Evolutionary conservation across 1,140 invertebrate species (phyloP).

Genomic region (Zaprionus davidi): DNA sequence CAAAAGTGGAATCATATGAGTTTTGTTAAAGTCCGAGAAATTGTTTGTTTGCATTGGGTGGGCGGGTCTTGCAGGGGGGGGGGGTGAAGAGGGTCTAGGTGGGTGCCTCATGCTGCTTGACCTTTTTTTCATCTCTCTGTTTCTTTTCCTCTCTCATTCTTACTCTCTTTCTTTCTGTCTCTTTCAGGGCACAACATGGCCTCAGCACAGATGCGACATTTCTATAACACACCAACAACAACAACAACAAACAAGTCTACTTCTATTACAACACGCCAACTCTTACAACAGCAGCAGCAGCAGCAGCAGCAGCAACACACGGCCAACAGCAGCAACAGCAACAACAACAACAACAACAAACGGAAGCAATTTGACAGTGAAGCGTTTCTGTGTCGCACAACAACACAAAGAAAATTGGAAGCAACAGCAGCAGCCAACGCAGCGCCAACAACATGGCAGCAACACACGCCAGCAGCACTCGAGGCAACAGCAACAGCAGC

Average conservation of each 20-base stretch:
- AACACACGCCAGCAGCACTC: conserved; percentile 44
- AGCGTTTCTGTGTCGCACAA: conserved; percentile 61
- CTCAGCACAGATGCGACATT: conserved; percentile 84
- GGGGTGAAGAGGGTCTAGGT: conserved; percentile 10
- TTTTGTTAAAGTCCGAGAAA: conserved; percentile 1
- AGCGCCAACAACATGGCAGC: conserved; percentile 55
- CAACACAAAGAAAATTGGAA: conserved; percentile 69
- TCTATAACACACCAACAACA: conserved; percentile 79
- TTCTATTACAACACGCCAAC: conserved; percentile 65
- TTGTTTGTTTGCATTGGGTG: conserved; percentile 13
- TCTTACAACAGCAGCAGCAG: conserved; percentile 65
- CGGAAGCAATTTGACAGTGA: conserved; percentile 69
- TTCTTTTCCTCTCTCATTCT: conserved; percentile 26
- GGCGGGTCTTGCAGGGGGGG: not conserved
- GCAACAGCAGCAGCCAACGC: conserved; percentile 33
- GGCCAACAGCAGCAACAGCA: conserved; percentile 50
- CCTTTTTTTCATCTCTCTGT: conserved; percentile 47
- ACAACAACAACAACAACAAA: conserved; percentile 39
- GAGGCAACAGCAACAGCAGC: conserved; percentile 14
- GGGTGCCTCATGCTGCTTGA: conserved; percentile 14
- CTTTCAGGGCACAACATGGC: conserved; percentile 83
- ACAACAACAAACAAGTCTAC: conserved; percentile 61
- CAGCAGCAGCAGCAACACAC: conserved; percentile 52
- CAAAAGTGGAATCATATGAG: conserved; percentile 18
- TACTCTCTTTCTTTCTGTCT: conserved; percentile 19